Percentiles rank a stretch among this genome's conserved stretches.
phyloP scores from a whole-genome alignment of 2,797 vertebrate species.

The Acrossocheilus wenchowensis region DNA sequence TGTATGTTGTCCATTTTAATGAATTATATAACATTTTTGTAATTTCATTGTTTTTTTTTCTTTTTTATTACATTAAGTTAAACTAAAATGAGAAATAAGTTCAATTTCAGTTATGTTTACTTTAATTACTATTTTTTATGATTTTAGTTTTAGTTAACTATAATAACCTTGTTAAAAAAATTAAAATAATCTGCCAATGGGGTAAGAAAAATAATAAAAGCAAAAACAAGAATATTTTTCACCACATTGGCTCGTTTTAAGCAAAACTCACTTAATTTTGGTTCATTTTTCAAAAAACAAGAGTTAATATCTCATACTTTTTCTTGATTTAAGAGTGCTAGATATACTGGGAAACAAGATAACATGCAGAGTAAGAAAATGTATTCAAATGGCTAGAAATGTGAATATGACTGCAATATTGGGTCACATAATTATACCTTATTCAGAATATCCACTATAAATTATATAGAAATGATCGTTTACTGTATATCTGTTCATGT shows the following conservation, averaged over 20 bases:
- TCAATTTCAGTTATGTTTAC: too few relatives aligned
- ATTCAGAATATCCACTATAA: too few relatives aligned
- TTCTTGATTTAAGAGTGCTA: not conserved
- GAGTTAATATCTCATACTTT: not conserved
- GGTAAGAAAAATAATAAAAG: not conserved
- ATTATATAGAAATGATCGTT: too few relatives aligned
- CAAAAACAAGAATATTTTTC: not conserved
- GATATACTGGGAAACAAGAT: not conserved
- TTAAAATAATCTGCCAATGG: not conserved
- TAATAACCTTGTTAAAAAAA: too few relatives aligned
- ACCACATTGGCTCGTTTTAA: not conserved
- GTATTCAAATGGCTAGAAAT: not conserved
- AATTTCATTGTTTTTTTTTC: too few relatives aligned
- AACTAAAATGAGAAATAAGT: too few relatives aligned
- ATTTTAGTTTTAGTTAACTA: too few relatives aligned
- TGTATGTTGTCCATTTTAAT: not conserved
- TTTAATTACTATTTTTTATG: too few relatives aligned
- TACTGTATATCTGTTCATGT: not conserved
- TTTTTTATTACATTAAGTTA: not conserved
- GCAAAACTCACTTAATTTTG: not conserved
- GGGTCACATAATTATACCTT: not conserved
- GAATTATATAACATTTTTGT: not conserved
- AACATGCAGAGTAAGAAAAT: not conserved
- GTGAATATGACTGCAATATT: not conserved
- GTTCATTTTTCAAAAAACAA: not conserved